Percentiles rank a stretch among this genome's conserved stretches.
phyloP scores from a whole-genome alignment of 2,797 vertebrate species.

The Philypnodon macrostomus region DNA sequence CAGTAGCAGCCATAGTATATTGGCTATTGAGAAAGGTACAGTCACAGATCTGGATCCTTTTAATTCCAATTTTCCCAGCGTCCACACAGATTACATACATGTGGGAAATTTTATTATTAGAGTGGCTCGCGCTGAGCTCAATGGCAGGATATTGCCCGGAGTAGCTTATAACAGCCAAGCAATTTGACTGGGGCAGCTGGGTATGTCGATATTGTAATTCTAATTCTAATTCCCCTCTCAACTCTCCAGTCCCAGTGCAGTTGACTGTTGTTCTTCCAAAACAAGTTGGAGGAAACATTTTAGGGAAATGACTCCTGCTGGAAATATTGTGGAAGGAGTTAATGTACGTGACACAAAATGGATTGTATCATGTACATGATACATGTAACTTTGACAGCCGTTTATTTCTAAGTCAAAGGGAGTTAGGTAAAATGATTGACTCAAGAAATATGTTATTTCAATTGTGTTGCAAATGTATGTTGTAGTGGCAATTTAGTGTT shows the following conservation, averaged over 20 bases:
- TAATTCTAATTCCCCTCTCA: conserved; percentile 69
- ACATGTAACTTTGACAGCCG: no score
- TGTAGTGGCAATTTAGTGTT: no score
- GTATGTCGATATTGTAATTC: conserved; percentile 74
- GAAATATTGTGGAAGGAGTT: no score
- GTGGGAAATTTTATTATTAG: conserved; percentile 70
- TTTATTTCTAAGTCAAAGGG: no score
- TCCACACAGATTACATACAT: conserved; percentile 52
- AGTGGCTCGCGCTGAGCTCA: conserved; percentile 56
- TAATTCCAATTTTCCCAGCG: conserved; percentile 63
- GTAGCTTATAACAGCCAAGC: conserved; percentile 67
- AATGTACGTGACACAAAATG: no score
- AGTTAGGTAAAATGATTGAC: no score
- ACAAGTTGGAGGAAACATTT: no score
- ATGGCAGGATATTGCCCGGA: conserved; percentile 72
- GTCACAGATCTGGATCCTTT: conserved; percentile 58
- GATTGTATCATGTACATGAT: no score
- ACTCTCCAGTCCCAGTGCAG: conserved; percentile 59
- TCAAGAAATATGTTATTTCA: no score
- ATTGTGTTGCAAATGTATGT: no score
- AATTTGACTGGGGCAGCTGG: conserved; percentile 69
- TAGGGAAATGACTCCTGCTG: conserved; percentile 32
- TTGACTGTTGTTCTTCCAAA: conserved; percentile 56
- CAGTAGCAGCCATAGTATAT: conserved; percentile 17
- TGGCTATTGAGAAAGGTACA: conserved; percentile 50